phyloP scores from a whole-genome alignment of 2,113 vertebrate genomes.

The human region DNA sequence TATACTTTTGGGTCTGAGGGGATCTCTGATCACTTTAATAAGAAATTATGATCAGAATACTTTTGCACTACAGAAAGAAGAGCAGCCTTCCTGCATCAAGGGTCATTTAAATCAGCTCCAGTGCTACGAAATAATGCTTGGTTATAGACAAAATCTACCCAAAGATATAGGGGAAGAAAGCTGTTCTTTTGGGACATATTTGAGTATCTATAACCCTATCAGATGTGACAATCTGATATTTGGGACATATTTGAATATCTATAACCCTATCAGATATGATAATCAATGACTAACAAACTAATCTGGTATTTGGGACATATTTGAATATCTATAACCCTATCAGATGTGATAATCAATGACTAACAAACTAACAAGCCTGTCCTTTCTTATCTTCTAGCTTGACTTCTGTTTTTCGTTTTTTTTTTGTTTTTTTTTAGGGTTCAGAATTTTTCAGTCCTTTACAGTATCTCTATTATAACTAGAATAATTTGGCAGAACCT shows the following conservation, averaged over 20 bases:
- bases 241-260: not conserved
- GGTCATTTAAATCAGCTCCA: not conserved
- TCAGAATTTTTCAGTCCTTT: not conserved
- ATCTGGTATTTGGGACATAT: not conserved
- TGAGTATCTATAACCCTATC: conserved; percentile 21
- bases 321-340: not conserved
- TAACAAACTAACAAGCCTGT: not conserved
- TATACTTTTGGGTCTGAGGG: not conserved
- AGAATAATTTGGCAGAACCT: conserved; percentile 31
- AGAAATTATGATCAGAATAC: conserved; percentile 16
- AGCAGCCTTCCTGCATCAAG: not conserved
- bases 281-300: not conserved
- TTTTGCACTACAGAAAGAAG: conserved; percentile 16
- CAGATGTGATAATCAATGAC: not conserved
- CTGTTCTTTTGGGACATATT: not conserved
- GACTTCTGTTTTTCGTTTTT: too few species aligned
- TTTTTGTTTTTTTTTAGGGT: too few species aligned
- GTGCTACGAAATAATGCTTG: conserved; percentile 13
- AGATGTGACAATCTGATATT: too few species aligned
- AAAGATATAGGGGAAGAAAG: conserved; percentile 2
- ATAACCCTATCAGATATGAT: not conserved
- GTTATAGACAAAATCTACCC: not conserved
- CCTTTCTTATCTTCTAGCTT: not conserved
- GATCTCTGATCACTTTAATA: conserved; percentile 31
- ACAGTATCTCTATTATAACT: conserved; percentile 3